Evolutionary conservation across 1,140 invertebrate genomes (phyloP).

Genomic region (Zelostemma sp.): DNA sequence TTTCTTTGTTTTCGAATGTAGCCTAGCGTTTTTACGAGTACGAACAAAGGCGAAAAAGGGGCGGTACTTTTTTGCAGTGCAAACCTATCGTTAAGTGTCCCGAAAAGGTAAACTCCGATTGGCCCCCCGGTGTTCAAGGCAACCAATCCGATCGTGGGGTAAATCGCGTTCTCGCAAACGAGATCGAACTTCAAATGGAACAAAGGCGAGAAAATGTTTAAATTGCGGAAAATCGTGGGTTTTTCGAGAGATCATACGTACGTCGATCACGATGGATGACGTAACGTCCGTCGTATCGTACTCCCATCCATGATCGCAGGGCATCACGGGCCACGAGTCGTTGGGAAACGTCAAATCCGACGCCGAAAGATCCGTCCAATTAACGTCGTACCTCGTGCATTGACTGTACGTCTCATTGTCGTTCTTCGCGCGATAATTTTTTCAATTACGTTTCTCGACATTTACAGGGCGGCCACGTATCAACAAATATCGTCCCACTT

Average conservation of each 20-base stretch:
- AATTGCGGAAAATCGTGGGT: no score
- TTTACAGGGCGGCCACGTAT: no score
- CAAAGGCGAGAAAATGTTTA: no score
- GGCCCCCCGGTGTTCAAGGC: constrained; percentile 87
- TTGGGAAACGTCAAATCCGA: constrained; percentile 67
- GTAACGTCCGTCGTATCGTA: constrained; percentile 78
- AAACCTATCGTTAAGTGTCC: constrained; percentile 83
- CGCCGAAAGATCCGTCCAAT: constrained; percentile 74
- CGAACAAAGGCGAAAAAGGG: no score
- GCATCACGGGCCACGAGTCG: constrained; percentile 74
- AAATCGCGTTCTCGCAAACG: constrained; percentile 86
- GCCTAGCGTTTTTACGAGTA: no score
- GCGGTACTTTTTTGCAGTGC: no score
- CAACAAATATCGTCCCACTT: no score
- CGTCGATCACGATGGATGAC: constrained; percentile 81
- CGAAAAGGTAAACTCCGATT: constrained; percentile 88
- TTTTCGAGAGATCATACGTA: no score
- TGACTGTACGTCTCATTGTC: constrained; percentile 72
- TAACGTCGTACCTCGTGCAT: constrained; percentile 77
- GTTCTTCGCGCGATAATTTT: constrained; percentile 51
- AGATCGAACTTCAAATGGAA: constrained; percentile 81
- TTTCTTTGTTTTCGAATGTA: no score
- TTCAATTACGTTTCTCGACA: no score
- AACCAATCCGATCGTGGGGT: constrained; percentile 86
- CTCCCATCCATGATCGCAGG: constrained; percentile 84